Conservation (phyloP, 2,888 invertebrate genomes). For the Keiferia lycopersicella region DNA sequence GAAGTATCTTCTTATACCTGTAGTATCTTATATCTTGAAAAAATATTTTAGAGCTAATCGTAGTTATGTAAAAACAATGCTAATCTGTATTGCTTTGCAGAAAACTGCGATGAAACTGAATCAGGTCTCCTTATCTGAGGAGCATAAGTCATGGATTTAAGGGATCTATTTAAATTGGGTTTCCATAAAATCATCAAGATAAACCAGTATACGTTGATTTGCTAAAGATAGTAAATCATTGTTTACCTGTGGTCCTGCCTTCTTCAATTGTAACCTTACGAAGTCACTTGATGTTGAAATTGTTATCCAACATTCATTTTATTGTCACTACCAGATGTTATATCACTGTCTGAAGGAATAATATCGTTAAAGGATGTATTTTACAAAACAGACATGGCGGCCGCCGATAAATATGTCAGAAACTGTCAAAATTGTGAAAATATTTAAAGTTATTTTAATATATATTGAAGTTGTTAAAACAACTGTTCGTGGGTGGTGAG, state of each 20-base stretch:
- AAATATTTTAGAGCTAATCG: too few relatives aligned
- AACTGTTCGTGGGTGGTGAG: constrained; percentile 11
- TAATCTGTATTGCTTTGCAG: too few relatives aligned
- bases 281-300: constrained; percentile 14
- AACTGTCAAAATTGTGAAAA: constrained; percentile 19
- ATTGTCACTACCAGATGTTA: constrained; percentile 4
- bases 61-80: too few relatives aligned
- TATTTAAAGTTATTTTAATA: constrained; percentile 27
- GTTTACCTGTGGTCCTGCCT: constrained; percentile 2
- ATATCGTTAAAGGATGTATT: constrained; percentile 14
- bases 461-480: constrained; percentile 19
- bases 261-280: background rate
- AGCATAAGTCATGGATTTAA: too few relatives aligned
- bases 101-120: too few relatives aligned
- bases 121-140: too few relatives aligned
- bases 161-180: too few relatives aligned
- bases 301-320: constrained; percentile 7
- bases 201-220: too few relatives aligned
- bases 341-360: constrained; percentile 15
- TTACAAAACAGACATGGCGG: constrained; percentile 15
- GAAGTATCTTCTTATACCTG: too few relatives aligned
- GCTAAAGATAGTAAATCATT: background rate
- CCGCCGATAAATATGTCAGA: constrained; percentile 15
- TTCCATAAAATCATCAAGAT: too few relatives aligned
- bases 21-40: too few relatives aligned